A percentile compares a stretch with the other conserved stretches of the same genome.
These are phyloP conservation scores for Trachythela sp. DNA, from an alignment of 64 coral and sea anemone genomes.

Conservation along the genomic window DNA sequence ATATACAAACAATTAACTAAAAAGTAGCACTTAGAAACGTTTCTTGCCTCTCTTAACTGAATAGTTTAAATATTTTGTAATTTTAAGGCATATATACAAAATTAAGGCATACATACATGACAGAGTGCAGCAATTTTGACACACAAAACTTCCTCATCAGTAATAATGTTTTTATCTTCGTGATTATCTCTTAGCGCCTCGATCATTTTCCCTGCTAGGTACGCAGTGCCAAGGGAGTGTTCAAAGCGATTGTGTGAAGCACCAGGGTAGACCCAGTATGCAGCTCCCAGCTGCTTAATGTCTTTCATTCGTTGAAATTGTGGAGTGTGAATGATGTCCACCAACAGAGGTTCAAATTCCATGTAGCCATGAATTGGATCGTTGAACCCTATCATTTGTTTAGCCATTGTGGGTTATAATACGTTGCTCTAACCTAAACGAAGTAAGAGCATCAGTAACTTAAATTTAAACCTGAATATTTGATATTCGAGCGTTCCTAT, in stretches of 20 bases:
- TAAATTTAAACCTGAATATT: too few species aligned
- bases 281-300: neutral
- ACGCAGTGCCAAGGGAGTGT: neutral
- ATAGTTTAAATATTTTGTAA: too few species aligned
- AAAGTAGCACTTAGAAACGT: too few species aligned
- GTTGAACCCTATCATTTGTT: neutral
- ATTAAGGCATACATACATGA: slow-evolving; percentile 3
- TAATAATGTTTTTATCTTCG: neutral
- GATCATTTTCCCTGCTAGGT: neutral
- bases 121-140: neutral
- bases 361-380: slow-evolving; percentile 26
- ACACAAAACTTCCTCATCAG: neutral
- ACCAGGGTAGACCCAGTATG: slow-evolving; percentile 10
- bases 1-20: too few species aligned
- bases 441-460: too few species aligned
- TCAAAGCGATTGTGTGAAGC: slow-evolving; percentile 15
- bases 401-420: neutral
- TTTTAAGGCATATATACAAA: too few species aligned
- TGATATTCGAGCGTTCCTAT: too few species aligned
- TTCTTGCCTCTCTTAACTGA: too few species aligned
- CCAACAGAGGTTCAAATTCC: neutral
- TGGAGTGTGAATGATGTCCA: neutral
- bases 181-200: neutral
- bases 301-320: neutral
- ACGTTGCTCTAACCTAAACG: too few species aligned